A percentile compares a stretch with the other conserved stretches of the same genome.
Evolutionary conservation across 2,113 vertebrate genomes (phyloP).

Genomic region (Lota lota): DNA sequence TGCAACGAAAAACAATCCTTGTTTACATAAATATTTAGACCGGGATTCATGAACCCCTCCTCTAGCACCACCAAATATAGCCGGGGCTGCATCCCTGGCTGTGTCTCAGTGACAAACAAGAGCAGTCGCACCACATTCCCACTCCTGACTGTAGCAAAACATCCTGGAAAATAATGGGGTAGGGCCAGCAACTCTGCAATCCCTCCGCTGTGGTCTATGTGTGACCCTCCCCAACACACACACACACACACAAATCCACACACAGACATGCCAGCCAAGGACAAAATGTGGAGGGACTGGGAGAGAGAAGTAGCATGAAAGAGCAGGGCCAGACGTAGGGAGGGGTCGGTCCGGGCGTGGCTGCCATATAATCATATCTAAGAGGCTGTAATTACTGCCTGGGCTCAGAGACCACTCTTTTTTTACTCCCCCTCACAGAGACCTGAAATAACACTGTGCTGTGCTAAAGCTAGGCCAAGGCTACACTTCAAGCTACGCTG

Average conservation of each 20-base stretch:
- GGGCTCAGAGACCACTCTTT: conserved; percentile 65
- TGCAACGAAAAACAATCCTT: not conserved
- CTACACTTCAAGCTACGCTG: no score
- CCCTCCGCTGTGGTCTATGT: conserved; percentile 28
- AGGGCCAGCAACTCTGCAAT: conserved; percentile 42
- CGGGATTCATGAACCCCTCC: not conserved
- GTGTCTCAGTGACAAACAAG: conserved; percentile 25
- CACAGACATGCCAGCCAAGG: conserved; percentile 30
- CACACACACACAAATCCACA: conserved; percentile 2
- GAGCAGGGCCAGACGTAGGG: conserved; percentile 46
- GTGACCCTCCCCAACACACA: conserved; percentile 25
- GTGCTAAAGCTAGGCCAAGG: no score
- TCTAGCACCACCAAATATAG: not conserved
- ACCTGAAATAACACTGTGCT: conserved; percentile 34
- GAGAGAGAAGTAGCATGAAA: conserved; percentile 40
- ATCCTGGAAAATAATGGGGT: conserved; percentile 51
- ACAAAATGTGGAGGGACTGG: conserved; percentile 30
- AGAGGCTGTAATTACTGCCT: conserved; percentile 76
- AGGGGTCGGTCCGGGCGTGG: conserved; percentile 67
- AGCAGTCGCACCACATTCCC: conserved; percentile 27
- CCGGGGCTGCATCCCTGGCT: not conserved
- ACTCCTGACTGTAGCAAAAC: conserved; percentile 26
- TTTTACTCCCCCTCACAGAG: conserved; percentile 28
- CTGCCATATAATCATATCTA: conserved; percentile 74
- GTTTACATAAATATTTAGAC: conserved; percentile 3